Base-by-base conservation (phyloP, 2,113 vertebrate genomes). In the Hepsetus odoe region DNA sequence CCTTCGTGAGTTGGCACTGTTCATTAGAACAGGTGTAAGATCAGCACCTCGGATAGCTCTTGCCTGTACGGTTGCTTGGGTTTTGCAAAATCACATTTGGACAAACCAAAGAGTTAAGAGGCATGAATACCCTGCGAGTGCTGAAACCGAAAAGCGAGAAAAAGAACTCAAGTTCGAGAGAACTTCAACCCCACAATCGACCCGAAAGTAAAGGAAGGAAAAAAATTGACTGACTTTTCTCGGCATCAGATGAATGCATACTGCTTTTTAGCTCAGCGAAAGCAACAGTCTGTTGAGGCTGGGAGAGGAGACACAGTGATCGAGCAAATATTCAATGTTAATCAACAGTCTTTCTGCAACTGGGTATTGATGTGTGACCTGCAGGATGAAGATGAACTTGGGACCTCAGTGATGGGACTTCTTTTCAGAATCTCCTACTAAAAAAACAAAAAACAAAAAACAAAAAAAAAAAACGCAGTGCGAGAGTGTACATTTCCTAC, bases 221-320 rank as follows among this genome's bases (percentile, higher is more conserved):
- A 20, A 22, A 30, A 56, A 20, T 71, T 49, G 28, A 72, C 32
- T 26, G 32, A 58, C 49, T 66, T 12, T 10, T 72, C 55, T 32
- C 18, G 24, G 22, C 8, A 16, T 59, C 22, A 78, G 33, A 56
- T 56, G 76, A 77, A 70, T 77, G 76, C 76, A 71, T 78, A 71
- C 55, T 62, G 28, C 14, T 49, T 71, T 55, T 64, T 64, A 76
- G 70, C 70, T 72, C 40, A 68, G 64, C 49, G 59, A 84, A 82
- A 82, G 56, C 80, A 84, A 84, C 83, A 84, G 83, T 84, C 83
- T 77, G 59, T 75, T 61, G 49, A 72, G 75, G 75, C 71, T 59
- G 56, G 76, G 83, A 68, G 55, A 66, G 49, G 40, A 82, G 56
- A 70, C 81, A 82, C 83, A 79, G 83, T 80, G 77, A 80, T 80